Base-by-base conservation (phyloP, 1,140 invertebrate genomes). In the Cyrtorhinus lividipennis region DNA sequence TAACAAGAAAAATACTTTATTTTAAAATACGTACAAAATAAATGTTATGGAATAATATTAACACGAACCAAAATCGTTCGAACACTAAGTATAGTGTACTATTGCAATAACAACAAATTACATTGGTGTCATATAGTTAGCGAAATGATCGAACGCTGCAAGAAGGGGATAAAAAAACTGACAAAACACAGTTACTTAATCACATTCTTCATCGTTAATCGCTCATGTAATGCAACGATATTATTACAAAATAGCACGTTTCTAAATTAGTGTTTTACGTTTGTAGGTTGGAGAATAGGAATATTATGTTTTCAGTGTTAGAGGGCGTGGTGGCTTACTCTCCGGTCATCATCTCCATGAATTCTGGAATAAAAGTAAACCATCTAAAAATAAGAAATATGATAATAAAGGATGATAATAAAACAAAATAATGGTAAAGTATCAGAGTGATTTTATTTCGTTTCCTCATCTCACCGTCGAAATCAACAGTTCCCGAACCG, bases 401-500 rank as follows among this genome's bases (percentile, higher is more conserved):
- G 8, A 53, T 13, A 8, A 53, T 53, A 20, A 22, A 5, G 10
- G 48, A 22, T 53, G 5, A 20, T 53, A 22, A 5, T 53, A 22
- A 5, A 8, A 12, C 20, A 53, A 10, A 53, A 53, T 38, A 5
- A 38, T 38, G 15, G 30, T 38, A 15, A 38, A 38, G 30, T 8
- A 15, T 38, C 30, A 38, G 15, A 38, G 12, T 12, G 20, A 53
- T 12, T 53, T 53, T 12, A 5, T 53, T 5, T 15, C 1, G 20
- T 22, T 48, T 48, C 18, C 58, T 2, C 18, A 15, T 73, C 68
- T 71, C 73, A 88, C 86, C 87, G 77, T 90, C 87, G 72, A 89
- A 90, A 72, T 90, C 89, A 61, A 94, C 90, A 38, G 90, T 94
- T 69, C 90, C 90, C 38, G 88, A 91, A 57, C 90, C 90, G 73